phyloP scores from a whole-genome alignment of 2,797 vertebrate species.

The Chanos chanos region DNA sequence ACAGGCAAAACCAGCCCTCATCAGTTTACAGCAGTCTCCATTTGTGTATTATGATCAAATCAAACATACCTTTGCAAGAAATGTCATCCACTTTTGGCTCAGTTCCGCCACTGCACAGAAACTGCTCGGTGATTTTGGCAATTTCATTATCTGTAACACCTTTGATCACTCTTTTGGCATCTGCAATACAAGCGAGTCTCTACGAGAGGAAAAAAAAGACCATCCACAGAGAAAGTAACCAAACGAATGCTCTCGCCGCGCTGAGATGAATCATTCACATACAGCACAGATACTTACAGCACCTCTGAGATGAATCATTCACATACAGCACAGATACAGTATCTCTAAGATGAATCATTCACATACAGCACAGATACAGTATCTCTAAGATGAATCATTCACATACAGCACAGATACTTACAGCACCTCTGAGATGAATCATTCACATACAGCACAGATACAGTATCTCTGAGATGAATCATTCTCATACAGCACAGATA shows the following conservation, averaged over 20 bases:
- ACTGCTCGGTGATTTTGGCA: slow-evolving; percentile 33
- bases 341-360: too few relatives aligned
- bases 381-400: too few relatives aligned
- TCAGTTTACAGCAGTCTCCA: not conserved
- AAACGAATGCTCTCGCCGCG: not conserved
- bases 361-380: too few relatives aligned
- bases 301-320: too few relatives aligned
- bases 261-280: not conserved
- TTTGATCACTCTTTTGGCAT: slow-evolving; percentile 5
- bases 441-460: too few relatives aligned
- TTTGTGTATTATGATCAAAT: too few relatives aligned
- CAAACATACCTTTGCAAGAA: slow-evolving; percentile 48
- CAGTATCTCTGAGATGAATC: too few relatives aligned
- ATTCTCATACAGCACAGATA: too few relatives aligned
- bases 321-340: too few relatives aligned
- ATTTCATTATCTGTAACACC: not conserved
- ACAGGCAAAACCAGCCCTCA: not conserved
- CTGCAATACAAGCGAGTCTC: slow-evolving; percentile 38
- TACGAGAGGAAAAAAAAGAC: slow-evolving; percentile 10
- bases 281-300: too few relatives aligned
- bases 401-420: too few relatives aligned
- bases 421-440: too few relatives aligned
- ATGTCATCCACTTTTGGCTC: slow-evolving; percentile 17
- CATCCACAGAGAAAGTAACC: not conserved
- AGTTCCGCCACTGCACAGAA: slow-evolving; percentile 49